phyloP scores from a whole-genome alignment of 2,797 vertebrate species.

The Melanotaenia maccullochi region DNA sequence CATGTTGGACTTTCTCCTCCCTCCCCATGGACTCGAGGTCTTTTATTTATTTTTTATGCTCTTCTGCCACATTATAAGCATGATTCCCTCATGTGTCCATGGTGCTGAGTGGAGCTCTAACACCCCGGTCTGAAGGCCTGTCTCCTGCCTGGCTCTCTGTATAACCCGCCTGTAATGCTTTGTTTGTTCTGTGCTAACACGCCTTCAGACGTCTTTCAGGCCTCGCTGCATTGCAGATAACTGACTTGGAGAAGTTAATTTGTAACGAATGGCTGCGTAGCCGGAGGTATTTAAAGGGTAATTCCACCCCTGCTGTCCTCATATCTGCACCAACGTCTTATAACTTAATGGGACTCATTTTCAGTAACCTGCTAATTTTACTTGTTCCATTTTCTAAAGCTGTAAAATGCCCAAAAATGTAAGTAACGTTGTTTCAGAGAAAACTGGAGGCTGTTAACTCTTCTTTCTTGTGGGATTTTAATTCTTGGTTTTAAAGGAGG shows the following conservation, averaged over 20 bases:
- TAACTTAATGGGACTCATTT: background rate
- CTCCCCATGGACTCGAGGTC: background rate
- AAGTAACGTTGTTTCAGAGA: too few species aligned
- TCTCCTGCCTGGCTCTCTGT: background rate
- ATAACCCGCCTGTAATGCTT: constrained; percentile 6
- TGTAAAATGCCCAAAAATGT: background rate
- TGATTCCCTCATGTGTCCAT: constrained; percentile 1
- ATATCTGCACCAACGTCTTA: background rate
- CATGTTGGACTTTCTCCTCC: constrained; percentile 13
- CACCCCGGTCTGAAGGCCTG: background rate
- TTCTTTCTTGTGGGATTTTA: background rate
- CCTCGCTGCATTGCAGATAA: constrained; percentile 3
- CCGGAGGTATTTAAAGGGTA: background rate
- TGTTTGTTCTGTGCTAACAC: background rate
- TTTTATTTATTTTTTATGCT: background rate
- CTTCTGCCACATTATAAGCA: background rate
- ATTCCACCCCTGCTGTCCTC: background rate
- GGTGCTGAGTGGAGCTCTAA: background rate
- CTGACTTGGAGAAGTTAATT: constrained; percentile 12
- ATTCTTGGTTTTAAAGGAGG: background rate
- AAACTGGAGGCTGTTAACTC: too few species aligned
- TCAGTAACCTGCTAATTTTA: background rate
- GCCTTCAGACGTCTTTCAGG: background rate
- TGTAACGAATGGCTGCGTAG: constrained; percentile 7
- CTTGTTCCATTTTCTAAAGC: background rate